Conservation (phyloP, 2,113 vertebrate genomes). For the Clarias macrocephalus region DNA sequence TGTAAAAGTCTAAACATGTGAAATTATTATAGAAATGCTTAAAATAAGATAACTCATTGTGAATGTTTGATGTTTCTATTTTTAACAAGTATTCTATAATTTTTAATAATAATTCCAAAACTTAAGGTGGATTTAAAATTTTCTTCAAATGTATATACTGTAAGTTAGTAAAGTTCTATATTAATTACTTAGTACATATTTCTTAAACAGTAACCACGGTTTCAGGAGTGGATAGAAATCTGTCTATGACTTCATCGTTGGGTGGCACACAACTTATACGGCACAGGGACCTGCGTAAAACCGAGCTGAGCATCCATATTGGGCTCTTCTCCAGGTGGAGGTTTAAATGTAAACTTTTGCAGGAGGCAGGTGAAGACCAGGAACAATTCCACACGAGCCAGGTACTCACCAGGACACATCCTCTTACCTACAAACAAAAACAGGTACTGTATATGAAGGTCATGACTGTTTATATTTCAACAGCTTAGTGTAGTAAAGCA, state of each 20-base stretch:
- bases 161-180: neutral
- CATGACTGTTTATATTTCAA: neutral
- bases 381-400: slow-evolving; percentile 80
- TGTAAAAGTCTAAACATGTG: too few relatives aligned
- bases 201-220: neutral
- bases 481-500: neutral
- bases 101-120: neutral
- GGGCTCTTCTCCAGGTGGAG: slow-evolving; percentile 44
- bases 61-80: neutral
- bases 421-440: slow-evolving; percentile 70
- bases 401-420: slow-evolving; percentile 75
- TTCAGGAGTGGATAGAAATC: neutral
- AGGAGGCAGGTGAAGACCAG: slow-evolving; percentile 75
- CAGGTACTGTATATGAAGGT: neutral
- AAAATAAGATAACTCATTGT: neutral
- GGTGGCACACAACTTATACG: slow-evolving; percentile 65
- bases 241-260: slow-evolving; percentile 49
- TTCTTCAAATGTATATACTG: neutral
- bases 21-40: neutral
- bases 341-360: slow-evolving; percentile 45
- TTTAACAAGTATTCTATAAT: neutral
- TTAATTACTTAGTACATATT: neutral
- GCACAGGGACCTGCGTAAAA: slow-evolving; percentile 50
- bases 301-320: slow-evolving; percentile 57
- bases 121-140: neutral